Evolutionary conservation across 2,888 invertebrate species (phyloP).

Genomic region (Pomacea canaliculata): DNA sequence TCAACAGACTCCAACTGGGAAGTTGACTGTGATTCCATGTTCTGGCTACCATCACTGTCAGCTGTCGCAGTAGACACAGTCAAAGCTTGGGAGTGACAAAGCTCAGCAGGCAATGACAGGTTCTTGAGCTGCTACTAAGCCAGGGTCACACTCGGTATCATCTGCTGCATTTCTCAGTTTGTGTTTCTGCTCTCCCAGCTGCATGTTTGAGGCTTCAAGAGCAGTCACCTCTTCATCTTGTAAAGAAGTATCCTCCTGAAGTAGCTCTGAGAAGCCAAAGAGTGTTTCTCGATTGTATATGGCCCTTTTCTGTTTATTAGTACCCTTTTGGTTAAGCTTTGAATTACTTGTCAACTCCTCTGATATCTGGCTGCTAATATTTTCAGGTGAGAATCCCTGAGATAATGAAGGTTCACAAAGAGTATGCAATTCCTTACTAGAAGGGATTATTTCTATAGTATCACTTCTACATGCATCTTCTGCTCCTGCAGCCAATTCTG

Average conservation of each 20-base stretch:
- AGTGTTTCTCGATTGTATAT: background rate
- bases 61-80: background rate
- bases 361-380: background rate
- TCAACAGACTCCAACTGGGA: background rate
- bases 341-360: background rate
- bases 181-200: background rate
- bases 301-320: background rate
- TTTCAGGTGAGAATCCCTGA: conserved; percentile 9
- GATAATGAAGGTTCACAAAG: conserved; percentile 7
- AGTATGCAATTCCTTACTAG: background rate
- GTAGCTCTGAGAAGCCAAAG: conserved; percentile 21
- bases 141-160: background rate
- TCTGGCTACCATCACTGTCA: background rate
- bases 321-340: background rate
- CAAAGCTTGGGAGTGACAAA: background rate
- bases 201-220: background rate
- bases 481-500: no score
- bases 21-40: background rate
- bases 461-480: no score
- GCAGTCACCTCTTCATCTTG: background rate
- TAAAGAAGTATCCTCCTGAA: background rate
- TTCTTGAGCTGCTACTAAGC: background rate
- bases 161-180: background rate
- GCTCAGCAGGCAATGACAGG: background rate
- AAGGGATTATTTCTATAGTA: no score